Evolutionary conservation across 2,888 invertebrate genomes (phyloP), one percentile per base, ranked within the genome.

Genomic region (Pyralis farinalis): DNA sequence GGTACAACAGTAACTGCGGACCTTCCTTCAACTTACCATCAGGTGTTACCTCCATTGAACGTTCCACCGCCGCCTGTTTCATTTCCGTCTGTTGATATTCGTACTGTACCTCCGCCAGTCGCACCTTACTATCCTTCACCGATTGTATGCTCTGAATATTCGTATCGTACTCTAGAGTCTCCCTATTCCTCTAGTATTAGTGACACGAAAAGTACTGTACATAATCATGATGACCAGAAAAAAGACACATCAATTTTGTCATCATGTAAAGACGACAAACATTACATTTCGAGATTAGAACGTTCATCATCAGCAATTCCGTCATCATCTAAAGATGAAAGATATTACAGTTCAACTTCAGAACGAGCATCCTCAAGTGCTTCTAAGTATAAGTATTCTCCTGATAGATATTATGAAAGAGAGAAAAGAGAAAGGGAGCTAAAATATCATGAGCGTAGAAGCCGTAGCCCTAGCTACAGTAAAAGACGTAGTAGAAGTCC

Each of bases 391-490:
- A 49, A 51, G 27, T 51, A 58, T 52, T 67, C 66, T 22, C 60
- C 67, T n/a, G 48, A 68, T 6, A 47, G 47, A 28, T 42, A 44
- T 30, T 48, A 49, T 42, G 60, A 63, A 7, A 55, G 44, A 31
- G 53, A 62, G 41, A 54, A 51, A 42, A 53, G 55, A 11, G 53
- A 49, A 44, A 39, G 58, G 56, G 37, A 51, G 48, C 20, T 51
- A 52, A 38, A 47, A 49, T 49, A 58, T 37, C 43, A 43, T 20
- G 56, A 58, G 27, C 34, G 40, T 27, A 53, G 55, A 27, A 68
- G 66, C 42, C 63, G 58, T 11, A 79, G 77, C 48, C 72, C 73
- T 4, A 67, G 65, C 49, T 54, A 50, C 31, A 62, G 58, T 44
- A 46, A 46, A 7, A 58, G 57, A 7, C 53, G 48, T 34, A 63